Conservation (phyloP, 2,113 vertebrate genomes). For the Hippoglossus stenolepis region DNA sequence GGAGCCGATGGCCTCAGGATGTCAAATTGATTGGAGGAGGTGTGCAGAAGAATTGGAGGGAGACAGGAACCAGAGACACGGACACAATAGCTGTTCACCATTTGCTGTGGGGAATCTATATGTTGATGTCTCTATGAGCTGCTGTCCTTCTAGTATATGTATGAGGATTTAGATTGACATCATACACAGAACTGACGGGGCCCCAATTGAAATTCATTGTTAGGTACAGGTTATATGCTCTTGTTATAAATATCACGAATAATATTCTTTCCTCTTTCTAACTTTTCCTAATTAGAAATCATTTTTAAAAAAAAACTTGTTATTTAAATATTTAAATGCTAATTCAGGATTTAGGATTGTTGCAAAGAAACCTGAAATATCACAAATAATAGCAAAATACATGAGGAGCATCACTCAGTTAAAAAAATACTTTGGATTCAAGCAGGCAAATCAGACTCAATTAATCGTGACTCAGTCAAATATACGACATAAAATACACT, state of each 20-base stretch:
- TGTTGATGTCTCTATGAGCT: too few species aligned
- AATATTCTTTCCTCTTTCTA: constrained; percentile 38
- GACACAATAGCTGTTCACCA: too few species aligned
- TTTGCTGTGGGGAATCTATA: too few species aligned
- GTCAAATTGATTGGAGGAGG: too few species aligned
- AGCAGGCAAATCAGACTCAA: constrained; percentile 2
- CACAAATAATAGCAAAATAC: constrained; percentile 43
- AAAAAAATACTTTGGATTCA: constrained; percentile 32
- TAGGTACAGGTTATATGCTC: constrained; percentile 7
- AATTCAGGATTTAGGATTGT: constrained; percentile 61
- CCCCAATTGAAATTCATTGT: constrained; percentile 23
- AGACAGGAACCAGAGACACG: too few species aligned
- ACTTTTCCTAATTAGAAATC: constrained; percentile 74
- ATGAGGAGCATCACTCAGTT: constrained; percentile 34
- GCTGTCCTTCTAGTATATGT: too few species aligned
- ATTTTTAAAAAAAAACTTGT: constrained; percentile 55
- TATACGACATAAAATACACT: constrained; percentile 11
- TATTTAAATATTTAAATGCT: constrained; percentile 82
- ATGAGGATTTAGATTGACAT: too few species aligned
- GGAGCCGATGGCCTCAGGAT: too few species aligned
- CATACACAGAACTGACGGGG: too few species aligned
- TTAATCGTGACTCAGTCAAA: constrained; percentile 11
- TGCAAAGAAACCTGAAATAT: constrained; percentile 50
- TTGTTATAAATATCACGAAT: constrained; percentile 51
- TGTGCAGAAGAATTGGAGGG: too few species aligned